Base-by-base conservation (phyloP, 2,888 invertebrate species). In the Acleris sparsana region DNA sequence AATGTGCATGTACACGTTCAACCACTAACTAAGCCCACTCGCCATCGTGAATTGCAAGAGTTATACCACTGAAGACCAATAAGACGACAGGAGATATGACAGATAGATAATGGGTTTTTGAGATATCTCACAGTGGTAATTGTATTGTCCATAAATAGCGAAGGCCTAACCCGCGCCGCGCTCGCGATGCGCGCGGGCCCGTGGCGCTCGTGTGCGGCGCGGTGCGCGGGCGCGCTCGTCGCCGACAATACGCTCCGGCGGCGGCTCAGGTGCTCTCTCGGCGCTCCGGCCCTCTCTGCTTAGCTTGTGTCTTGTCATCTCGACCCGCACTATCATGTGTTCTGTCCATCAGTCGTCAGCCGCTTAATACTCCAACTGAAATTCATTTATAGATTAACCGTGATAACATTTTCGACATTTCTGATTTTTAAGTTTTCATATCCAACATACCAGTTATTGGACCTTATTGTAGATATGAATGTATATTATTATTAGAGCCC, bases 181-280 rank as follows among this genome's bases (percentile, higher is more conserved):
- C 84, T 83, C 71, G 80, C 86, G 69, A 88, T 85, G 83, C 82
- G 83, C 79, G 75, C 85, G 71, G 91, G 92, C 48, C 85, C 89
- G 58, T 89, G 87, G 89, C 82, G 82, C 72, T 77, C 82, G 66
- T 73, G 88, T 72, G 80, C 87, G 80, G 80, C 80, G 72, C 86
- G 90, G 72, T 88, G 85, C 73, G 87, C 88, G 67, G 77, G 79
- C 72, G 87, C 88, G 29, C 73, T 91, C 76, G 80, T 86, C 80
- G 80, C 83, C 81, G 84, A 90, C 81, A 92, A 90, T 80, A 87
- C 89, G 39, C 75, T 90, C 77, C 83, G 82, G 71, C 85, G 85
- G 70, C 80, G 79, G 69, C 87, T 86, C 91, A 92, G 92, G 92
- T 88, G 82, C 80, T 68, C 55, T 62, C 61, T 63, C 49, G 57